Conservation (phyloP, 2,797 vertebrate genomes). For the Phataginus tricuspis region DNA sequence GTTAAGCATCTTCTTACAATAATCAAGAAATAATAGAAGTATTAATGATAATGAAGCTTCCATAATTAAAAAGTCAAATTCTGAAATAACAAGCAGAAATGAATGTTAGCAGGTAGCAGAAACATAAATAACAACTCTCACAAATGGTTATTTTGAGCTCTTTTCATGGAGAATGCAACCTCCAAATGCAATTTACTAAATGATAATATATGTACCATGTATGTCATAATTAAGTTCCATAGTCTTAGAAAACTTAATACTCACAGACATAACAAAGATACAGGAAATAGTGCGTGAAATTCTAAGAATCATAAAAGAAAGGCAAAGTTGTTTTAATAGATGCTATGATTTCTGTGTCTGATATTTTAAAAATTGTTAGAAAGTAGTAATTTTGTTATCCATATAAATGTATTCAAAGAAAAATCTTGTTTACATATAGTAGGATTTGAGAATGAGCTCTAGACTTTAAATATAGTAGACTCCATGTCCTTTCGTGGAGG, state of each 20-base stretch:
- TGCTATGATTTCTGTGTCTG: not conserved
- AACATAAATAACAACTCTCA: not conserved
- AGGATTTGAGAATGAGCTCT: conserved; percentile 15
- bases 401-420: not conserved
- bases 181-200: not conserved
- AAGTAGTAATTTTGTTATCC: not conserved
- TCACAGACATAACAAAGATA: conserved; percentile 35
- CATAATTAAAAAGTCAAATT: conserved; percentile 76
- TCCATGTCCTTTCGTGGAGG: conserved; percentile 92
- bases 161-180: not conserved
- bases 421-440: not conserved
- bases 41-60: conserved; percentile 69
- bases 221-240: conserved; percentile 33
- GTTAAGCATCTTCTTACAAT: conserved; percentile 69
- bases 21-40: conserved; percentile 78
- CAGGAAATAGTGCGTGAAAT: not conserved
- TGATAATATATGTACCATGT: not conserved
- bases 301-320: not conserved
- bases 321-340: not conserved
- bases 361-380: conserved; percentile 8
- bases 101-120: conserved; percentile 36
- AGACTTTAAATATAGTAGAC: conserved; percentile 87
- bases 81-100: conserved; percentile 67
- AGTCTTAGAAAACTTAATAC: conserved; percentile 46
- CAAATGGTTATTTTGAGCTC: conserved; percentile 59